Base-by-base conservation (phyloP, 2,888 invertebrate genomes). In the Cremastinae sp. region DNA sequence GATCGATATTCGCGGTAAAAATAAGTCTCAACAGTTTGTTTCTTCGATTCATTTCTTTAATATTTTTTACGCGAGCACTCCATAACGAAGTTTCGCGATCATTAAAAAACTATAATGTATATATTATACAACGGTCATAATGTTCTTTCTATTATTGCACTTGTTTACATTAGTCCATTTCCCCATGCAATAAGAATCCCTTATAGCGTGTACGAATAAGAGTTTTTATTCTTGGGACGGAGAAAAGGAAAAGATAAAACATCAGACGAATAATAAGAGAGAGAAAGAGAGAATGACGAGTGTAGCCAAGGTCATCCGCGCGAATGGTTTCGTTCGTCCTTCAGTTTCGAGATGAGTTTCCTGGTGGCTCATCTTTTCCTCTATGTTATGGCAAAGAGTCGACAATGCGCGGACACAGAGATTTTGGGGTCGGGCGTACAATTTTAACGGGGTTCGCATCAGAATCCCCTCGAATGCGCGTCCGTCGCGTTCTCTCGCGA, bases 371-470 rank as follows among this genome's bases (percentile, higher is more conserved):
- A n/a, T n/a, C n/a, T n/a, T n/a, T n/a, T n/a, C n/a, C n/a, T n/a
- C n/a, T n/a, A n/a, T n/a, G n/a, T n/a, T n/a, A n/a, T n/a, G n/a
- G n/a, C n/a, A n/a, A n/a, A 41, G 58, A 77, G 73, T 77, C 73
- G 76, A 78, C 68, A 20, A 37, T 5, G 45, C n/a, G n/a, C n/a
- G n/a, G 16, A 14, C 39, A 58, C 64, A 47, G 59, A 64, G 74
- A 78, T 75, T 78, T n/a, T n/a, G n/a, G n/a, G 69, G 70, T 62
- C 71, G 56, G 55, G 61, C 65, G 59, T 65, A 77, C 77, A 78
- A 79, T 80, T 78, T 75, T 75, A 77, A 78, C 80, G 72, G 59
- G 72, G 59, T 75, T 73, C 66, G 73, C 56, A 62, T n/a, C n/a
- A n/a, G 35, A 62, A 72, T 59, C 18, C 62, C 66, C 66, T 49